Evolutionary conservation across 2,113 vertebrate genomes (phyloP).

Genomic region (Diadophis punctatus): DNA sequence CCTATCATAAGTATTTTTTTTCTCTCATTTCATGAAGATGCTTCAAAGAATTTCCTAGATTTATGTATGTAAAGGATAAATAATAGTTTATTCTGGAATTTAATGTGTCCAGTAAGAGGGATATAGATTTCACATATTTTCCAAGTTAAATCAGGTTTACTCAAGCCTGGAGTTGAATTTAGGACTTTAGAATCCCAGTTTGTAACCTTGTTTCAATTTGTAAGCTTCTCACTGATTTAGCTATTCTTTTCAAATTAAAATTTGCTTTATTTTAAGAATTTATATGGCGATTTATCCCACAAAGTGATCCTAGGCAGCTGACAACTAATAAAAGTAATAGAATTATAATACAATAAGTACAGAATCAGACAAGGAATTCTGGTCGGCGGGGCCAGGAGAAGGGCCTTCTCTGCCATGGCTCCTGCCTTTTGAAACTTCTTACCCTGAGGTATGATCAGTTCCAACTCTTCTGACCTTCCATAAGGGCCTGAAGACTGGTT

Average conservation of each 20-base stretch:
- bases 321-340: neutral
- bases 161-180: neutral
- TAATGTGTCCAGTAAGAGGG: neutral
- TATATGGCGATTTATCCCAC: neutral
- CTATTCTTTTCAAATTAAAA: neutral
- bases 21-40: neutral
- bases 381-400: neutral
- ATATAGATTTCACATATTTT: constrained; percentile 6
- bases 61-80: neutral
- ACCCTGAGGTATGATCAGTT: neutral
- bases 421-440: neutral
- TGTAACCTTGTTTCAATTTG: neutral
- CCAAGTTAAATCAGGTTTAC: neutral
- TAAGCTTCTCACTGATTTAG: neutral
- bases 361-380: neutral
- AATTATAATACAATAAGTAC: neutral
- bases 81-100: neutral
- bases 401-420: neutral
- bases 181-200: neutral
- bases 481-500: neutral
- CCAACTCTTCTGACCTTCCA: neutral
- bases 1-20: neutral
- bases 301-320: neutral
- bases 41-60: neutral
- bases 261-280: neutral